Evolutionary conservation across 2,888 invertebrate genomes (phyloP), one percentile per base, ranked within the genome.

Genomic region (Thecophora atra): DNA sequence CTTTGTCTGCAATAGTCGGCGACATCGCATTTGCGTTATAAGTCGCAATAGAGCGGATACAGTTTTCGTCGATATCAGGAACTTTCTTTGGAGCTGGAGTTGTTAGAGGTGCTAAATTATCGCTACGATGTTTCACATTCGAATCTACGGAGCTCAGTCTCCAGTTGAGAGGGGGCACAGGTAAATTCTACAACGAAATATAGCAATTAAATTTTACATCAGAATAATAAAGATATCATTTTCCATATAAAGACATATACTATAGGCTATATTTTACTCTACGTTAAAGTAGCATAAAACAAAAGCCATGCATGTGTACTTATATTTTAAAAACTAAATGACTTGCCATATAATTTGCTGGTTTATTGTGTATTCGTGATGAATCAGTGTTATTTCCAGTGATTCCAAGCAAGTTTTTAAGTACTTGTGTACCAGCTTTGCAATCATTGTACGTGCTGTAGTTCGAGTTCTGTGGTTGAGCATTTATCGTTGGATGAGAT

Each of bases 361-460:
- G n/a, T n/a, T n/a, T 37, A 44, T 47, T 67, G 15, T 28, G 26
- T 44, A 15, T 30, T 60, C 26, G n/a, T 13, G 19, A 11, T 15
- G 63, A 28, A 44, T 71, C 30, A 28, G 28, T 60, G 3, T 15
- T 24, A 26, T 24, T 60, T 60, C 68, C 42, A 15, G 72, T 71
- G 19, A 82, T 4, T 4, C 82, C 82, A n/a, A 82, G 73, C 51
- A 82, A 28, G 42, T 74, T 65, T 69, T 78, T 79, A 5, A 82
- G 68, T 0, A 78, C 78, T 65, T 77, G 68, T 0, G 82, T 82
- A 56, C 78, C 77, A 6, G 74, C 76, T 67, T 78, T 77, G 13
- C 72, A 63, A 15, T 74, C 64, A 56, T 60, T 66, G 8, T 60
- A 63, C n/a, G 66, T 19, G 19, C 3, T 56, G 66, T 68, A 1